A percentile compares a stretch with the other conserved stretches of the same genome.
Evolutionary conservation across 2,797 vertebrate genomes (phyloP).

Genomic region (Urocyon cinereoargenteus): DNA sequence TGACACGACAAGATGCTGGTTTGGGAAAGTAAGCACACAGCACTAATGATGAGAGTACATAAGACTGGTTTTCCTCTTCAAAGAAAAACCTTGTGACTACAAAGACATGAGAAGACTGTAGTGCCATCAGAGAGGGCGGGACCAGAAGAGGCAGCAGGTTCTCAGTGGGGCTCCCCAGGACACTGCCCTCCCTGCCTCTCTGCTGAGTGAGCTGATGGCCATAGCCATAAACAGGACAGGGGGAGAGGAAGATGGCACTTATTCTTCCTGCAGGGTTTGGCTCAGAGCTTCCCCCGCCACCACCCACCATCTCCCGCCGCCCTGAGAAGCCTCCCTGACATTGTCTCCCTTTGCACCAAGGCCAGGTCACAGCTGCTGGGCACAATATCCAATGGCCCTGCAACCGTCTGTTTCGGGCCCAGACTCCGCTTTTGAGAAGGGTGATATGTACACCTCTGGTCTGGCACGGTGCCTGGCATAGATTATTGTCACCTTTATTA

Average conservation of each 20-base stretch:
- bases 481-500: not conserved
- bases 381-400: not conserved
- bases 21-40: not conserved
- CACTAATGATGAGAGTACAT: not conserved
- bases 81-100: not conserved
- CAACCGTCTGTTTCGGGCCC: not conserved
- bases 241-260: not conserved
- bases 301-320: too few species aligned
- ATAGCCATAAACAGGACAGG: not conserved
- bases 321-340: not conserved
- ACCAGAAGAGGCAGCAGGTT: too few species aligned
- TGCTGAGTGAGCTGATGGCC: not conserved
- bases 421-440: not conserved
- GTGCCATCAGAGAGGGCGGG: not conserved
- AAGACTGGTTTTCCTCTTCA: not conserved
- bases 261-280: not conserved
- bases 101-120: not conserved
- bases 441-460: not conserved
- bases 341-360: not conserved
- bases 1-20: not conserved
- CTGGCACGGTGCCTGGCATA: not conserved
- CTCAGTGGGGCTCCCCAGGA: not conserved
- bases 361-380: not conserved
- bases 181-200: not conserved
- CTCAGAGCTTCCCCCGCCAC: too few species aligned